phyloP scores from a whole-genome alignment of 2,113 vertebrate species.

The Amia ocellicauda region DNA sequence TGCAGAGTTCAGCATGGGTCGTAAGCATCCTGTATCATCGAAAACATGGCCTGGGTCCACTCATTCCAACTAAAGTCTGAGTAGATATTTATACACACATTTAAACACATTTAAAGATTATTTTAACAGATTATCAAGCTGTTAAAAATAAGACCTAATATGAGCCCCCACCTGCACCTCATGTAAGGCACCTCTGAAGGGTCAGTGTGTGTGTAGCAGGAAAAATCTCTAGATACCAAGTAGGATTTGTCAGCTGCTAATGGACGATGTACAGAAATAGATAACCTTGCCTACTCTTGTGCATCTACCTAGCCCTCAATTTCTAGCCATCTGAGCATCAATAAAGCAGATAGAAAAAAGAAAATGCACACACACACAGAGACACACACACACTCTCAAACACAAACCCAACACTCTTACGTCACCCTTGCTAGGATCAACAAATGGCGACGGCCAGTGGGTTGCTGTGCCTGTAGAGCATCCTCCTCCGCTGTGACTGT shows the following conservation, averaged over 20 bases:
- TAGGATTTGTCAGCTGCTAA: slow-evolving; percentile 1
- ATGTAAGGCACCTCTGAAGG: neutral
- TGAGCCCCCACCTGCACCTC: no score
- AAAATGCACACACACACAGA: neutral
- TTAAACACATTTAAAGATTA: no score
- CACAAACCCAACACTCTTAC: neutral
- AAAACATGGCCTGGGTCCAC: no score
- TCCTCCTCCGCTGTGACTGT: neutral
- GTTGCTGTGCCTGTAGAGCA: neutral
- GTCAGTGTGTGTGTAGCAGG: neutral
- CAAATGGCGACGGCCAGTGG: slow-evolving; percentile 5
- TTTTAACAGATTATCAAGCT: no score
- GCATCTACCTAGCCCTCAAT: neutral
- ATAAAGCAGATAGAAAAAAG: neutral
- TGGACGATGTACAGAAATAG: slow-evolving; percentile 5
- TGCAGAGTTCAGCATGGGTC: no score
- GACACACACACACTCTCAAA: no score
- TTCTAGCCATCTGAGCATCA: neutral
- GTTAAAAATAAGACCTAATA: no score
- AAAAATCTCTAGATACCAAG: neutral
- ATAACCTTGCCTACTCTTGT: neutral
- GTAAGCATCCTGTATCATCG: no score
- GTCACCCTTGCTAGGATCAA: slow-evolving; percentile 1
- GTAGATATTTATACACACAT: no score
- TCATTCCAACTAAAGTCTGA: no score